phyloP scores from a whole-genome alignment of 1,140 invertebrate genomes.

The Cydia splendana region DNA sequence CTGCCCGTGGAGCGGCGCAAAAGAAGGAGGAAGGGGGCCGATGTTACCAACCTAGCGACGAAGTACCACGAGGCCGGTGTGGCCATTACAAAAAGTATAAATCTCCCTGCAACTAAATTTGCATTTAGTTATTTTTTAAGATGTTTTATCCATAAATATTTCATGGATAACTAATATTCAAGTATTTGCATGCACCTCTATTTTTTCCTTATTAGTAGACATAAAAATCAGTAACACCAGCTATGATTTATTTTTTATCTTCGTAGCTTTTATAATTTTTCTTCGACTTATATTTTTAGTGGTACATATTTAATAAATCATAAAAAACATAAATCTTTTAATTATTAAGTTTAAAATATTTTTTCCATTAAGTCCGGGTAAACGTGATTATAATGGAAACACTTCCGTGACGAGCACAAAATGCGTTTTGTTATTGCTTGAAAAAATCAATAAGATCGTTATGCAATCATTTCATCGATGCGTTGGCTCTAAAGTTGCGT shows the following conservation, averaged over 20 bases:
- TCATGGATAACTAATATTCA: too few species aligned
- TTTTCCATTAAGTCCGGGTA: not conserved
- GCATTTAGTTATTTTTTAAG: not conserved
- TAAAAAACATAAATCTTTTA: not conserved
- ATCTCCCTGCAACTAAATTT: not conserved
- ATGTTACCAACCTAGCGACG: conserved; percentile 68
- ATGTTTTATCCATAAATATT: not conserved
- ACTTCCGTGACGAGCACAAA: conserved; percentile 45
- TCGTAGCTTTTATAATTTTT: not conserved
- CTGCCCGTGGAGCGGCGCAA: conserved; percentile 75
- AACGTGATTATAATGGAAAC: conserved; percentile 40
- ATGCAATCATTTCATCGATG: conserved; percentile 11
- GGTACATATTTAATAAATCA: too few species aligned
- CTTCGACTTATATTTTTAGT: too few species aligned
- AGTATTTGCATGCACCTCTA: not conserved
- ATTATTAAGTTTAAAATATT: too few species aligned
- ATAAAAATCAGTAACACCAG: not conserved
- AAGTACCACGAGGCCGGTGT: conserved; percentile 75
- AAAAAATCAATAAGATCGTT: conserved; percentile 30
- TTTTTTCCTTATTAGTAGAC: not conserved
- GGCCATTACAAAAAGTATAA: conserved; percentile 35
- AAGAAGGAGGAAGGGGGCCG: conserved; percentile 76
- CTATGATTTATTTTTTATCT: not conserved
- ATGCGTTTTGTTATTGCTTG: conserved; percentile 49
- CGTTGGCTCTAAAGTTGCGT: conserved; percentile 9